Base-by-base conservation (phyloP, 2,888 invertebrate genomes). In the Emesis furor region DNA sequence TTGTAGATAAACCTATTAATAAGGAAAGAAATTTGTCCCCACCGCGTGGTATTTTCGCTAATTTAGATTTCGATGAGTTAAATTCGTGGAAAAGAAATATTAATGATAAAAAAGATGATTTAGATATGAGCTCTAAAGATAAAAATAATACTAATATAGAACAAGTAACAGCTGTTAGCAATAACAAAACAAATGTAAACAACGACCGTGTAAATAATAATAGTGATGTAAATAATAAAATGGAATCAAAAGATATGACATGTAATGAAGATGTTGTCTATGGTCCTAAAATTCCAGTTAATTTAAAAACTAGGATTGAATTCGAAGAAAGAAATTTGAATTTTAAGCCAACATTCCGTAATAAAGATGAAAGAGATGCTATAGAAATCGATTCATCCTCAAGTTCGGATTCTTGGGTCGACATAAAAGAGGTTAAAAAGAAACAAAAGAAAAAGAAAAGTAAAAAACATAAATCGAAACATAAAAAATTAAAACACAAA, bases 41-140 rank as follows among this genome's bases (percentile, higher is more conserved):
- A 0, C 98, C 98, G 0, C 95, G 98, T 84, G 98, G 98, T 0
- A 98, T 98, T 74, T 98, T 98, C 88, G 98, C 98, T 0, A 97
- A 98, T 89, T 94, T 98, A 79, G 97, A 98, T 92, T 96, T 98
- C 24, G 97, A 98, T 85, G 97, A 96, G 91, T 90, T 98, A 0
- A 96, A 97, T 82, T 95, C 97, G 3, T 96, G 96, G 96, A 93
- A 91, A 81, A 92, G 94, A 91, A 93, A 90, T 55, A 81, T 88
- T 12, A 91, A 91, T 3, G 76, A 73, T n/a, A 55, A 62, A 14
- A 35, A 51, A 51, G 35, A 62, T 51, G 82, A 83, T 46, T 14
- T 46, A 46, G 5, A 46, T 46, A 14, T 46, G 5, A 46, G 1
- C 14, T 46, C 14, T 46, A 91, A 91, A 86, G 88, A 84, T 76